phyloP scores from a whole-genome alignment of 2,797 vertebrate genomes.

The Danio kyathit region DNA sequence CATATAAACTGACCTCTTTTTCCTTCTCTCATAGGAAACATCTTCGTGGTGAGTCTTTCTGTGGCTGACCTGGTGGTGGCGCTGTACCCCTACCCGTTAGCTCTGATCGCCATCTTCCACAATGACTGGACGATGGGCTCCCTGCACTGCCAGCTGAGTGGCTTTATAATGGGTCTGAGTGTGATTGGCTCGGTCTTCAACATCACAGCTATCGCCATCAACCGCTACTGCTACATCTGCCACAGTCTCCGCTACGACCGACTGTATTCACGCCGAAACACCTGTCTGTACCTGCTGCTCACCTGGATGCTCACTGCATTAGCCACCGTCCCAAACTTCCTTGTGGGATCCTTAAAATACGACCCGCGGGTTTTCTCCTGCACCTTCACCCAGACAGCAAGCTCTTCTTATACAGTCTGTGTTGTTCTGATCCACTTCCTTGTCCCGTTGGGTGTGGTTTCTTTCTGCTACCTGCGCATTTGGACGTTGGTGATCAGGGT shows the following conservation, averaged over 20 bases:
- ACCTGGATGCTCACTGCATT: constrained; percentile 57
- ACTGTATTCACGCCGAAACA: constrained; percentile 51
- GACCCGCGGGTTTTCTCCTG: constrained; percentile 59
- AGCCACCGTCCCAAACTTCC: constrained; percentile 59
- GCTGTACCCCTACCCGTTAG: constrained; percentile 60
- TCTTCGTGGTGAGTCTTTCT: constrained; percentile 64
- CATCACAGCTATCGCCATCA: constrained; percentile 62
- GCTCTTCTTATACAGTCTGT: constrained; percentile 55
- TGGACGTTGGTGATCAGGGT: constrained; percentile 83
- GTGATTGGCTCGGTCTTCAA: constrained; percentile 62
- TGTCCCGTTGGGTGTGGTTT: constrained; percentile 77
- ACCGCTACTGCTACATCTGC: constrained; percentile 64
- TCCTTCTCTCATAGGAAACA: constrained; percentile 49
- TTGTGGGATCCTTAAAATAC: constrained; percentile 57
- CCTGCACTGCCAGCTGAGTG: constrained; percentile 61
- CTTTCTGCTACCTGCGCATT: constrained; percentile 84
- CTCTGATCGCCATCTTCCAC: constrained; percentile 56
- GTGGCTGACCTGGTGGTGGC: constrained; percentile 64
- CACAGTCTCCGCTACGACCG: constrained; percentile 57
- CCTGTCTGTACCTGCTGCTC: constrained; percentile 57
- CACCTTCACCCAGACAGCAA: constrained; percentile 59
- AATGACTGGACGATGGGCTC: constrained; percentile 58
- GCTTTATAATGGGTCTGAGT: constrained; percentile 59
- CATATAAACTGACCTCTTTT: background rate
- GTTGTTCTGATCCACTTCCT: constrained; percentile 83